phyloP scores from a whole-genome alignment of 2,113 vertebrate species.

The Pelvicachromis taeniatus region DNA sequence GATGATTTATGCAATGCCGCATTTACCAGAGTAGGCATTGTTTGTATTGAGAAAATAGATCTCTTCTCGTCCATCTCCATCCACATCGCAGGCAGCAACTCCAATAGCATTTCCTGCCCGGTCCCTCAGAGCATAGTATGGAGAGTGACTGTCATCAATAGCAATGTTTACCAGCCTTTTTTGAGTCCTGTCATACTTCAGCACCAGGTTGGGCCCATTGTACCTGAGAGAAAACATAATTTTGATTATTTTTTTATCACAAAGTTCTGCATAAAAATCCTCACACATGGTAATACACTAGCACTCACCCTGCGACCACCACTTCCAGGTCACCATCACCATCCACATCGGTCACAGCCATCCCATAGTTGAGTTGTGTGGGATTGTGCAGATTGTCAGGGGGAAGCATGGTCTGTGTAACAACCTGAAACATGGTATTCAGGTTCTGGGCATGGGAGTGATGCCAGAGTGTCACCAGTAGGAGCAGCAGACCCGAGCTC shows the following conservation, averaged over 20 bases:
- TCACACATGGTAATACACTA: not conserved
- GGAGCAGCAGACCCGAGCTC: slow-evolving; percentile 58
- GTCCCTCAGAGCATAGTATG: slow-evolving; percentile 85
- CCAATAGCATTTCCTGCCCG: slow-evolving; percentile 87
- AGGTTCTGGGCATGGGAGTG: slow-evolving; percentile 66
- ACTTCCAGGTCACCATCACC: slow-evolving; percentile 87
- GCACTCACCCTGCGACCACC: slow-evolving; percentile 85
- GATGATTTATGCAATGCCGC: not conserved
- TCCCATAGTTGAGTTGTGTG: slow-evolving; percentile 91
- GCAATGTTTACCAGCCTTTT: slow-evolving; percentile 85
- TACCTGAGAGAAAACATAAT: slow-evolving; percentile 70
- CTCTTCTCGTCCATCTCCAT: slow-evolving; percentile 90
- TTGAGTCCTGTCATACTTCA: slow-evolving; percentile 81
- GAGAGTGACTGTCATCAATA: slow-evolving; percentile 79
- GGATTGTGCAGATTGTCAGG: slow-evolving; percentile 86
- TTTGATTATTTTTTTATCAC: not conserved
- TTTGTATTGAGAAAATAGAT: slow-evolving; percentile 99
- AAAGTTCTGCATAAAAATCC: not conserved
- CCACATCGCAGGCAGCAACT: slow-evolving; percentile 91
- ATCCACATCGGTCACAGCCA: slow-evolving; percentile 92
- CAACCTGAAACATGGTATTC: slow-evolving; percentile 79
- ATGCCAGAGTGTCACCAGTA: slow-evolving; percentile 65
- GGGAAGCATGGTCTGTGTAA: slow-evolving; percentile 81
- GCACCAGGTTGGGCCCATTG: slow-evolving; percentile 90
- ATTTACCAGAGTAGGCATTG: slow-evolving; percentile 89